These are phyloP conservation scores for Nomada flava DNA, from an alignment of 2,888 invertebrate species.

Conservation along the genomic window DNA sequence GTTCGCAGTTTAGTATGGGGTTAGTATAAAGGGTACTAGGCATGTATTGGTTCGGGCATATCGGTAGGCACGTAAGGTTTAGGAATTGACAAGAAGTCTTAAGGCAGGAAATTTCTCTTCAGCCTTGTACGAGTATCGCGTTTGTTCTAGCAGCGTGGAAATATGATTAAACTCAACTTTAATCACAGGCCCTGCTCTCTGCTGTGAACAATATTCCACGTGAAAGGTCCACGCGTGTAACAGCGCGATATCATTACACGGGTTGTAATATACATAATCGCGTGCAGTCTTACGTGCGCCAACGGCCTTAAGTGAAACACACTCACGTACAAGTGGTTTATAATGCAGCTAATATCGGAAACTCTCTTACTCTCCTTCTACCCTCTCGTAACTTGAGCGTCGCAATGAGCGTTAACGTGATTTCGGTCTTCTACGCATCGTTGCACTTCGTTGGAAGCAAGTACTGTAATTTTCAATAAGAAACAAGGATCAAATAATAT, in stretches of 20 bases:
- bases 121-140: conserved; percentile 20
- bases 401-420: conserved; percentile 32
- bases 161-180: conserved; percentile 53
- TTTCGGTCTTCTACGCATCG: conserved; percentile 26
- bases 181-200: conserved; percentile 38
- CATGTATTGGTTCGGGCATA: too few relatives aligned
- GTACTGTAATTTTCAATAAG: background rate
- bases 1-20: too few relatives aligned
- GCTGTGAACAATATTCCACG: conserved; percentile 23
- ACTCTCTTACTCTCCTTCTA: conserved; percentile 11
- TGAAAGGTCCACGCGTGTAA: conserved; percentile 10
- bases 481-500: background rate
- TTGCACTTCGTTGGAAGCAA: background rate
- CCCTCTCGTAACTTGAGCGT: conserved; percentile 43
- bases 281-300: conserved; percentile 26
- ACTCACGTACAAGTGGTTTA: conserved; percentile 56
- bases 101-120: conserved; percentile 24
- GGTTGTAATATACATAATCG: conserved; percentile 25
- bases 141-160: conserved; percentile 26
- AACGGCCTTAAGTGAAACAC: conserved; percentile 47
- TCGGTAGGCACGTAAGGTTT: too few relatives aligned
- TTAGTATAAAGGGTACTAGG: too few relatives aligned
- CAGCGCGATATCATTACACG: conserved; percentile 6
- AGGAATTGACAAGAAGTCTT: conserved; percentile 7
- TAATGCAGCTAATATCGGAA: conserved; percentile 64